Evolutionary conservation across 2,797 vertebrate species (phyloP).

Genomic region (Argentina silus): DNA sequence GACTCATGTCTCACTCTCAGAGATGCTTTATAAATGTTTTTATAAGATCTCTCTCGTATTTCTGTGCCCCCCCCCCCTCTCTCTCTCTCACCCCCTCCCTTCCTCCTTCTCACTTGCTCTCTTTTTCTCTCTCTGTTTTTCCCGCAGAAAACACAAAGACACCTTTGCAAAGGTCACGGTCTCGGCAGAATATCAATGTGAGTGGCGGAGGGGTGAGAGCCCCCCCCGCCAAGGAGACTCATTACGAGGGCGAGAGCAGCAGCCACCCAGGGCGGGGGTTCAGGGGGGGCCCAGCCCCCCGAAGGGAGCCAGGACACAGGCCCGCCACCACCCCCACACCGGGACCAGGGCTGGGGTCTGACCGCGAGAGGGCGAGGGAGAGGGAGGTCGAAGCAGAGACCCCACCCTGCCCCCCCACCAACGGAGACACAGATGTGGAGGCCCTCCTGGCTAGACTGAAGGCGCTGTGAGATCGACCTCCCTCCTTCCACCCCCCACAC

Average conservation of each 20-base stretch:
- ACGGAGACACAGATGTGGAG: slow-evolving; percentile 89
- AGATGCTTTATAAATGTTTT: slow-evolving; percentile 20
- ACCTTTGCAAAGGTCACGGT: slow-evolving; percentile 86
- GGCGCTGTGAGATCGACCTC: slow-evolving; percentile 78
- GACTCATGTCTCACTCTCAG: slow-evolving; percentile 29
- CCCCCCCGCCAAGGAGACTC: slow-evolving; percentile 81
- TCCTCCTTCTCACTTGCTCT: slow-evolving; percentile 42
- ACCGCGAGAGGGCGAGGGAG: slow-evolving; percentile 55
- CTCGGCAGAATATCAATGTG: slow-evolving; percentile 83
- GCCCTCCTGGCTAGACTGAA: slow-evolving; percentile 91
- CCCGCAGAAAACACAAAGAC: slow-evolving; percentile 90
- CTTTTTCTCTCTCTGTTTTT: slow-evolving; percentile 57
- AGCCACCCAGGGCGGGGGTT: slow-evolving; percentile 37
- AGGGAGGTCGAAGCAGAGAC: slow-evolving; percentile 55
- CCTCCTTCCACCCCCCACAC: not conserved
- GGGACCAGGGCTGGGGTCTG: slow-evolving; percentile 17
- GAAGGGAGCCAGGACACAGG: slow-evolving; percentile 42
- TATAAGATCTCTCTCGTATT: slow-evolving; percentile 33
- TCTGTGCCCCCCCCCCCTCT: not conserved
- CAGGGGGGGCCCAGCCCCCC: slow-evolving; percentile 65
- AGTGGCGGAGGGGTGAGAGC: slow-evolving; percentile 69
- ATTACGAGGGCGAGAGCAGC: slow-evolving; percentile 77
- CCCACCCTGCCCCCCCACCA: slow-evolving; percentile 67
- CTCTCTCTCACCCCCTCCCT: slow-evolving; percentile 23
- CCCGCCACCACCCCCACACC: slow-evolving; percentile 19